phyloP scores from a whole-genome alignment of 2,113 vertebrate species.

The Triplophysa tibetana region DNA sequence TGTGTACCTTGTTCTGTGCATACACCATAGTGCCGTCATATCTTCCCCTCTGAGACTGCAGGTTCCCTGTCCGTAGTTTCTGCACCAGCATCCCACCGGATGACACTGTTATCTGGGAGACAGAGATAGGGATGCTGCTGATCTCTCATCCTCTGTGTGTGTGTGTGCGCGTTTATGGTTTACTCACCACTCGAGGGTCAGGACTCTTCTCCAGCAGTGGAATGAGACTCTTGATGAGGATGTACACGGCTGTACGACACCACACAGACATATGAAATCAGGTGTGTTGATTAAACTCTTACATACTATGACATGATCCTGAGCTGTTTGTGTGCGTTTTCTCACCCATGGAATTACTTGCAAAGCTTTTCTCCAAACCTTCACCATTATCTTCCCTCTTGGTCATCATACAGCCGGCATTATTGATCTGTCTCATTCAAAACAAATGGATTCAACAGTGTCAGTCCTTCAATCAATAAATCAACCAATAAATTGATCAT shows the following conservation, averaged over 20 bases:
- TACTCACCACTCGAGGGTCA: slow-evolving; percentile 78
- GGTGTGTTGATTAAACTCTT: background rate
- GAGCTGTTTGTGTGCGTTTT: slow-evolving; percentile 24
- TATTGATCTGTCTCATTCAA: slow-evolving; percentile 71
- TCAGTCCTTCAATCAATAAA: background rate
- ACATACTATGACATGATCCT: background rate
- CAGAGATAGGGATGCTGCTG: background rate
- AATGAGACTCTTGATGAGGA: slow-evolving; percentile 76
- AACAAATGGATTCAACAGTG: background rate
- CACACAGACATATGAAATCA: background rate
- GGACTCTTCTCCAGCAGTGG: slow-evolving; percentile 76
- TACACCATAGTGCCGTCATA: slow-evolving; percentile 79
- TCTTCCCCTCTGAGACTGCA: slow-evolving; percentile 74
- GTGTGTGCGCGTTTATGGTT: background rate
- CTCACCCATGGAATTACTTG: slow-evolving; percentile 76
- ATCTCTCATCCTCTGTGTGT: background rate
- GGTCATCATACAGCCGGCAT: slow-evolving; percentile 76
- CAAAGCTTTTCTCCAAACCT: slow-evolving; percentile 77
- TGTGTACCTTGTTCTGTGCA: slow-evolving; percentile 76
- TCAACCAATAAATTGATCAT: background rate
- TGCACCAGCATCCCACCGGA: slow-evolving; percentile 80
- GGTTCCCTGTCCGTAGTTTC: slow-evolving; percentile 76
- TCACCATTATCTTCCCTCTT: slow-evolving; percentile 74
- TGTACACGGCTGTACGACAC: slow-evolving; percentile 69
- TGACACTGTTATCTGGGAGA: slow-evolving; percentile 71